Conservation (phyloP, 2,797 vertebrate species). For the Acanthiza pusilla region DNA sequence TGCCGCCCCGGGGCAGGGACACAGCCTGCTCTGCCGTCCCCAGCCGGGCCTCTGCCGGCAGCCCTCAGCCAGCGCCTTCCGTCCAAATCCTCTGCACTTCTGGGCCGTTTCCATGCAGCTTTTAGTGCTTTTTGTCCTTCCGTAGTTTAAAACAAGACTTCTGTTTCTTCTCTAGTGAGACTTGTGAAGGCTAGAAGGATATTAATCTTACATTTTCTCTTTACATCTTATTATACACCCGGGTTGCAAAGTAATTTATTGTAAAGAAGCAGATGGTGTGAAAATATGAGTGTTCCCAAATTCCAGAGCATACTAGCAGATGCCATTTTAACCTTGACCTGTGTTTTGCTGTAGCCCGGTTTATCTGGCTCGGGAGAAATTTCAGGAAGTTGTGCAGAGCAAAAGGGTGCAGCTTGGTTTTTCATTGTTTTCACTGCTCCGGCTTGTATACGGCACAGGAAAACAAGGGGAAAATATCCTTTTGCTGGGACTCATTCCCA, state of each 20-base stretch:
- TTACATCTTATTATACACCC: not conserved
- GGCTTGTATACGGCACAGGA: not conserved
- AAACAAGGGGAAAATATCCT: not conserved
- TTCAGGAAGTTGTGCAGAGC: not conserved
- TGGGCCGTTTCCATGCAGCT: not conserved
- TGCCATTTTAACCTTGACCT: not conserved
- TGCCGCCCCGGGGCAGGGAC: not conserved
- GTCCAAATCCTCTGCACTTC: not conserved
- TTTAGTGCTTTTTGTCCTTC: not conserved
- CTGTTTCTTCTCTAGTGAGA: not conserved
- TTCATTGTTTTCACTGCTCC: conserved; percentile 6
- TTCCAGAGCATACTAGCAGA: not conserved
- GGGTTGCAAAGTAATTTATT: not conserved
- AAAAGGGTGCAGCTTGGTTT: conserved; percentile 5
- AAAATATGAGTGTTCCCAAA: not conserved
- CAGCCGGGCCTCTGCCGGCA: not conserved
- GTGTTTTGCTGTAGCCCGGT: not conserved
- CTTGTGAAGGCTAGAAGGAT: not conserved
- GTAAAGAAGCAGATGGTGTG: not conserved
- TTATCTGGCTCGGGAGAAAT: not conserved
- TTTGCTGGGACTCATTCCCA: not conserved
- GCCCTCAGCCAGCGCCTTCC: not conserved
- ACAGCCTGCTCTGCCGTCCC: not conserved
- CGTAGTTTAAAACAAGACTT: not conserved
- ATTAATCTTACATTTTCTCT: not conserved